Evolutionary conservation across 2,888 invertebrate genomes (phyloP).

Genomic region (Phyllotreta cruciferae): DNA sequence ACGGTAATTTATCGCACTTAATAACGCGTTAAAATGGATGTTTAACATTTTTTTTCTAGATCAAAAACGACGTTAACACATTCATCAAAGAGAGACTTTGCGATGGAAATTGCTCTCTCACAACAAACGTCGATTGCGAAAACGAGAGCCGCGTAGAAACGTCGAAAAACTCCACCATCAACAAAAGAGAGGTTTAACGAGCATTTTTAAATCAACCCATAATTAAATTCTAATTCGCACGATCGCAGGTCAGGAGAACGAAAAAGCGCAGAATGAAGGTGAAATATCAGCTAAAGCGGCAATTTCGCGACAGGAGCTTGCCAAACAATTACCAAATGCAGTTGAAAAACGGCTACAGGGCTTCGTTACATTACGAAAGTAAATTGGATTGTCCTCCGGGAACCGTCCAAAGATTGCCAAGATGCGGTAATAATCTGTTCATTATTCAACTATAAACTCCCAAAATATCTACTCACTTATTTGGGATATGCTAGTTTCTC

Average conservation of each 20-base stretch:
- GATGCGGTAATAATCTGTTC: constrained; percentile 62
- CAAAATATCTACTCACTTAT: background rate
- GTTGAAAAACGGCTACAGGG: constrained; percentile 32
- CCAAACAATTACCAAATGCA: constrained; percentile 28
- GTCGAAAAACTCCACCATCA: constrained; percentile 47
- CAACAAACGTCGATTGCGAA: constrained; percentile 41
- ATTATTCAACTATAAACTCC: background rate
- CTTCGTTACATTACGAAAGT: constrained; percentile 37
- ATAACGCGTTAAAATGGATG: background rate
- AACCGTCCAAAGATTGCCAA: constrained; percentile 62
- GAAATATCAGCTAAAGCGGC: constrained; percentile 51
- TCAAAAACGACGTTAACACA: constrained; percentile 45
- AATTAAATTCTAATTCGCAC: background rate
- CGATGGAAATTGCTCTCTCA: constrained; percentile 40
- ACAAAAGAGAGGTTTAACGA: constrained; percentile 44
- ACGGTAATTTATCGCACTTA: constrained; percentile 49
- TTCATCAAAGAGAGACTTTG: constrained; percentile 41
- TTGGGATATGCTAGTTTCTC: background rate
- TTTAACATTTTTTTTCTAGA: constrained; percentile 40
- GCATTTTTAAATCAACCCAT: background rate
- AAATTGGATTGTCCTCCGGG: constrained; percentile 63
- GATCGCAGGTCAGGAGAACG: constrained; percentile 40
- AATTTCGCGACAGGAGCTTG: constrained; percentile 40
- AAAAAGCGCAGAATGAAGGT: constrained; percentile 47
- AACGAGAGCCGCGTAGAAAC: constrained; percentile 37